A percentile compares a stretch with the other conserved stretches of the same genome.
These are phyloP conservation scores for Rhabdophis nuchalis DNA, from an alignment of 2,797 vertebrate genomes.

Conservation along the genomic window DNA sequence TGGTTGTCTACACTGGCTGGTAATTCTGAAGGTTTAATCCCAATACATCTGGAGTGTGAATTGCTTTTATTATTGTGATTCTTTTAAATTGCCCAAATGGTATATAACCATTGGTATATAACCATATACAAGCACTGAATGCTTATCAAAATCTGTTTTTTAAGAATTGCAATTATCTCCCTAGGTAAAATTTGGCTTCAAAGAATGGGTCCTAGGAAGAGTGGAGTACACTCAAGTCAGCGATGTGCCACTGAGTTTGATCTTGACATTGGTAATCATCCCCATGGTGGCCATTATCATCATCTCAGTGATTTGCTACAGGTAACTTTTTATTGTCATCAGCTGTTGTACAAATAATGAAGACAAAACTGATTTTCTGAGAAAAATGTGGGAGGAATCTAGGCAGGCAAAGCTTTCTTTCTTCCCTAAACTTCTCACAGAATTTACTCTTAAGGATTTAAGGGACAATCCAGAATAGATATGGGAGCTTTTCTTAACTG, in stretches of 20 bases:
- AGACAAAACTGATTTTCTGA: slow-evolving; percentile 15
- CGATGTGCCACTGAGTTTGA: slow-evolving; percentile 81
- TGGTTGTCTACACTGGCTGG: neutral
- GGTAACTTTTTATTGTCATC: slow-evolving; percentile 69
- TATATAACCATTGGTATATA: too few relatives aligned
- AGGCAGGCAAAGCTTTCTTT: neutral
- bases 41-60: neutral
- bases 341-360: slow-evolving; percentile 19
- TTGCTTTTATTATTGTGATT: neutral
- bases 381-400: neutral
- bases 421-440: neutral
- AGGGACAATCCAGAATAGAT: neutral
- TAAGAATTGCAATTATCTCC: slow-evolving; percentile 25
- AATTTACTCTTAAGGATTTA: neutral
- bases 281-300: slow-evolving; percentile 88
- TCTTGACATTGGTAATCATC: slow-evolving; percentile 87
- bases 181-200: slow-evolving; percentile 88
- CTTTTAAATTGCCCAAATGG: neutral
- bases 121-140: neutral
- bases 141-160: neutral
- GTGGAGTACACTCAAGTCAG: slow-evolving; percentile 82
- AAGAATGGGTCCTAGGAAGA: slow-evolving; percentile 83
- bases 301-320: slow-evolving; percentile 89
- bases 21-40: neutral
- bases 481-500: neutral